phyloP scores from a whole-genome alignment of 2,113 vertebrate genomes.

The Epinephelus fuscoguttatus region DNA sequence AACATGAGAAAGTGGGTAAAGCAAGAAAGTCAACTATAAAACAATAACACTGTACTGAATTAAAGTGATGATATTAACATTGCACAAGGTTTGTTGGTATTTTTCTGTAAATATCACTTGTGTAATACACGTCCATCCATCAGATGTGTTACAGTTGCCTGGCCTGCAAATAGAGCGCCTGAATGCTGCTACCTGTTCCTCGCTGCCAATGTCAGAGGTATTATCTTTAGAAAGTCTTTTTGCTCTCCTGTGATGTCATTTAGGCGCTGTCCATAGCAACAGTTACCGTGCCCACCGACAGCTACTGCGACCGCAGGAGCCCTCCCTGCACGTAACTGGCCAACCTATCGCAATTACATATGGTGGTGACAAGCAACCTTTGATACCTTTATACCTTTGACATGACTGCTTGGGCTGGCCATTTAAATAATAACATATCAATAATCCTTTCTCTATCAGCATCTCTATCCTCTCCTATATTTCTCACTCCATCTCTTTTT shows the following conservation, averaged over 20 bases:
- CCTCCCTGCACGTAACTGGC: constrained; percentile 50
- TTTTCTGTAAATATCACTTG: neutral
- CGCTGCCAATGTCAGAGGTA: constrained; percentile 22
- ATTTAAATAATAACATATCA: neutral
- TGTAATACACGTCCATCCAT: neutral
- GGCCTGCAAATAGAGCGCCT: neutral
- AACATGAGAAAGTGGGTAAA: neutral
- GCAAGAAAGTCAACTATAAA: neutral
- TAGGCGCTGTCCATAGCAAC: constrained; percentile 75
- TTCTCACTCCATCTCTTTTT: neutral
- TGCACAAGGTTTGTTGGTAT: neutral
- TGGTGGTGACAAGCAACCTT: constrained; percentile 34
- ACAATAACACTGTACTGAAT: too few species aligned
- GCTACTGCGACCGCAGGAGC: constrained; percentile 34
- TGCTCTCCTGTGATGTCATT: constrained; percentile 49
- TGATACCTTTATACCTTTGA: neutral
- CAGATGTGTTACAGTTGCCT: neutral
- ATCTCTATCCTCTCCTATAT: neutral
- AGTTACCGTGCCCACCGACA: constrained; percentile 58
- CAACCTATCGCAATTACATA: constrained; percentile 36
- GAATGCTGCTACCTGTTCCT: neutral
- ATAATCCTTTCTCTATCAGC: neutral
- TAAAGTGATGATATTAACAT: too few species aligned
- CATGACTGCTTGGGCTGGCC: neutral
- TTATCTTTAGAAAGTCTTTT: constrained; percentile 65